Percentiles rank a stretch among this genome's conserved stretches.
Conservation (phyloP, 2,797 vertebrate genomes). For the Sorex maritimensis region DNA sequence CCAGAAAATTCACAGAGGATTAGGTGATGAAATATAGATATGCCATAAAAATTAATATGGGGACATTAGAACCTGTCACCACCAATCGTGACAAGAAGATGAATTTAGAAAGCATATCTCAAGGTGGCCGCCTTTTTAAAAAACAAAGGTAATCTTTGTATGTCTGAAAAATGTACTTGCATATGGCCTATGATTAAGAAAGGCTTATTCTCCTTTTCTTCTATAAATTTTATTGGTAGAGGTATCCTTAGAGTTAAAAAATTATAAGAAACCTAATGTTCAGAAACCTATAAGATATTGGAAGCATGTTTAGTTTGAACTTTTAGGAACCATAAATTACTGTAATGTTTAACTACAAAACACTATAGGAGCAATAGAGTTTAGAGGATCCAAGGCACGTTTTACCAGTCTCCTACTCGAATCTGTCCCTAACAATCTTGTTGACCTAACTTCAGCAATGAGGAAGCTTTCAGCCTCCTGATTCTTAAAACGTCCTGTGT, state of each 20-base stretch:
- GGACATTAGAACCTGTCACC: slow-evolving; percentile 88
- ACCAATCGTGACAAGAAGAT: slow-evolving; percentile 87
- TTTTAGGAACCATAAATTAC: background rate
- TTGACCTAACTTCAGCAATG: background rate
- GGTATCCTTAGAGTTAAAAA: slow-evolving; percentile 21
- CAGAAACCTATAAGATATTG: background rate
- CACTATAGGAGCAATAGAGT: background rate
- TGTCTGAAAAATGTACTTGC: slow-evolving; percentile 67
- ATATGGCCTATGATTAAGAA: slow-evolving; percentile 42
- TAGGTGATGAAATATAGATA: slow-evolving; percentile 89
- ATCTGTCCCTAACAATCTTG: background rate
- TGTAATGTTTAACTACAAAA: background rate
- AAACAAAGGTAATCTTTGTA: slow-evolving; percentile 81
- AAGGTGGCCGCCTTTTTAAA: slow-evolving; percentile 78
- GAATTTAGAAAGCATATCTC: slow-evolving; percentile 87
- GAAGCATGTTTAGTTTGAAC: background rate
- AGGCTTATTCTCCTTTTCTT: slow-evolving; percentile 40
- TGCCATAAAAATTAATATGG: slow-evolving; percentile 90
- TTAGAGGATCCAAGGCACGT: background rate
- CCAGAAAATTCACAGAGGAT: slow-evolving; percentile 88
- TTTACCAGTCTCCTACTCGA: background rate
- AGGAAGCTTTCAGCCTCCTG: background rate
- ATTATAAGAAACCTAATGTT: slow-evolving; percentile 8
- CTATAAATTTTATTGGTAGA: slow-evolving; percentile 43
- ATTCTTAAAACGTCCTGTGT: background rate